Base-by-base conservation (phyloP, 2,113 vertebrate genomes). In the Sphaerodactylus townsendi region DNA sequence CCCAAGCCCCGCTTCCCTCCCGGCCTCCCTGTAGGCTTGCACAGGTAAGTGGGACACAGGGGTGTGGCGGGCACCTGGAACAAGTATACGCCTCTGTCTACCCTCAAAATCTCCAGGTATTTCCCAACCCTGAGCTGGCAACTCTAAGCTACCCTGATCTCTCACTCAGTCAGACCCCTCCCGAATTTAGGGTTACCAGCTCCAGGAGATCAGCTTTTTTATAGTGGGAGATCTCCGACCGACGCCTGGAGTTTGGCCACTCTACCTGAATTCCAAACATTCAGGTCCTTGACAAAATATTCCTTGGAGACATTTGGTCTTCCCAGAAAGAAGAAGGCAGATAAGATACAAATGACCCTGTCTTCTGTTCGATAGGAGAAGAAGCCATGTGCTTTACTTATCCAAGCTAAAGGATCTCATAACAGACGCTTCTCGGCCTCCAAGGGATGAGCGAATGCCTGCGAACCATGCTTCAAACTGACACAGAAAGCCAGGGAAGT, bases 141-240 rank as follows among this genome's bases (percentile, higher is more conserved):
- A 81, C 85, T 86, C 81, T n/a, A 62, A 84, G 5, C 77, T 91
- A 89, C 79, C 85, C 84, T 76, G 28, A 2, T 37, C 77, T 73
- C 89, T 91, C 84, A 13, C 87, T 88, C 56, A 86, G 30, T 78
- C 91, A 89, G 72, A 88, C 11, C 9, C 37, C 23, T 2, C 23
- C 59, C 9, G 44, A 44, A 44, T 44, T 44, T 44, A 44, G 44
- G 9, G 44, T 44, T 44, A 9, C 44, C 44, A 44, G 44, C 44
- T 44, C 44, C 44, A 44, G 44, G 44, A 44, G 44, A 44, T 44
- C 44, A 44, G 44, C n/a, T n/a, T 44, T 5, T 4, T 44, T 5
- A 44, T 9, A 44, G 44, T 44, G 44, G 4, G 44, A 44, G 9
- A 44, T 44, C 44, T 44, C 44, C 44, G 9, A 9, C 44, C 44